Percentiles rank a stretch among this genome's conserved stretches.
These are phyloP conservation scores for Drosophila nebulosa DNA, from an alignment of 1,140 invertebrate species.

Conservation along the genomic window DNA sequence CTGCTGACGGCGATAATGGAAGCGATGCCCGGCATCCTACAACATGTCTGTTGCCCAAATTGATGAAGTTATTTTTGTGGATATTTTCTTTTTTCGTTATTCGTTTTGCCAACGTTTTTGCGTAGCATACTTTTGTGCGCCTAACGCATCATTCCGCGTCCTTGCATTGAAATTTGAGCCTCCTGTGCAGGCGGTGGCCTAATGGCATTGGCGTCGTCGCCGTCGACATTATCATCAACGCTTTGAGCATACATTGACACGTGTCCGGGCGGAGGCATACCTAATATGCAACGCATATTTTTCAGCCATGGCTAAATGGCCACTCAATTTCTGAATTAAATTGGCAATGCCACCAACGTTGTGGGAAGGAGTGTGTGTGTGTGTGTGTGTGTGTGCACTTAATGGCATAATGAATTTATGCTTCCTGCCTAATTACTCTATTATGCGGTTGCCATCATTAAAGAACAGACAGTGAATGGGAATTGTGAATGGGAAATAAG, in stretches of 20 bases:
- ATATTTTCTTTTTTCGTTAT: neutral
- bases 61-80: conserved; percentile 48
- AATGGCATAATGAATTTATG: conserved; percentile 56
- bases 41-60: conserved; percentile 45
- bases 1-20: conserved; percentile 8
- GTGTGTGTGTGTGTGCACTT: conserved; percentile 35
- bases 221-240: conserved; percentile 15
- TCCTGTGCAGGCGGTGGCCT: conserved; percentile 32
- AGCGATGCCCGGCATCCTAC: conserved; percentile 9
- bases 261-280: conserved; percentile 9
- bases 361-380: neutral
- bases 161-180: conserved; percentile 55
- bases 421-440: conserved; percentile 39
- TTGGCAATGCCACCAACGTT: neutral
- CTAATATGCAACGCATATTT: conserved; percentile 42
- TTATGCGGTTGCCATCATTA: neutral
- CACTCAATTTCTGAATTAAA: neutral
- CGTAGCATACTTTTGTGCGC: conserved; percentile 30
- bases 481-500: neutral
- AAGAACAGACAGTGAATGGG: neutral
- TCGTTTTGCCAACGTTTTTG: neutral
- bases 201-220: conserved; percentile 45
- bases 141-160: conserved; percentile 8
- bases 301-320: conserved; percentile 19
- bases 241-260: conserved; percentile 26